A percentile compares a stretch with the other conserved stretches of the same genome.
Evolutionary conservation across 2,888 invertebrate species (phyloP).

Genomic region (Lycaena phlaeas): DNA sequence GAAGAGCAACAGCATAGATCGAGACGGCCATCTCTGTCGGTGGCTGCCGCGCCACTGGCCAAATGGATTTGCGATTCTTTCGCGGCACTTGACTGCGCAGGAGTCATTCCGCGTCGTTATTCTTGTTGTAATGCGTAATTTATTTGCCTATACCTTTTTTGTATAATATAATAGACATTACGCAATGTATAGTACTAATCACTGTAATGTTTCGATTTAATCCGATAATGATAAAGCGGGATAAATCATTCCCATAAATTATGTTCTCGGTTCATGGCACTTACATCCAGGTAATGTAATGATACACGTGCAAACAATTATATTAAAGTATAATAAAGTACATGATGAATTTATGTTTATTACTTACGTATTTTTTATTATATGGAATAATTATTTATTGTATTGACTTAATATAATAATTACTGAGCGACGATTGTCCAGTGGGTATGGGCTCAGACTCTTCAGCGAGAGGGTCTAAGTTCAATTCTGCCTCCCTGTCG

Average conservation of each 20-base stretch:
- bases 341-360: no score
- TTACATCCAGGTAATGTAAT: not conserved
- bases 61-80: conserved; percentile 50
- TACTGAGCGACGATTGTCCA: no score
- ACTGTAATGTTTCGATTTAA: conserved; percentile 1
- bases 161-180: not conserved
- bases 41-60: conserved; percentile 53
- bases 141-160: not conserved
- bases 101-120: conserved; percentile 17
- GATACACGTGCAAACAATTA: conserved; percentile 32
- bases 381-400: no score
- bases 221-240: conserved; percentile 36
- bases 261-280: not conserved
- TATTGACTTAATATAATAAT: no score
- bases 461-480: no score
- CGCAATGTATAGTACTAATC: no score
- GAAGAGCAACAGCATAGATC: conserved; percentile 47
- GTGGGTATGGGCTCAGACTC: no score
- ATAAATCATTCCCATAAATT: conserved; percentile 44
- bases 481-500: no score
- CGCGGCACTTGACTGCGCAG: conserved; percentile 42
- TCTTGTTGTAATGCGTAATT: conserved; percentile 1
- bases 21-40: conserved; percentile 53
- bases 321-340: no score
- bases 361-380: no score